These are phyloP conservation scores for Tholera decimalis DNA, from an alignment of 2,888 invertebrate species.

Conservation along the genomic window DNA sequence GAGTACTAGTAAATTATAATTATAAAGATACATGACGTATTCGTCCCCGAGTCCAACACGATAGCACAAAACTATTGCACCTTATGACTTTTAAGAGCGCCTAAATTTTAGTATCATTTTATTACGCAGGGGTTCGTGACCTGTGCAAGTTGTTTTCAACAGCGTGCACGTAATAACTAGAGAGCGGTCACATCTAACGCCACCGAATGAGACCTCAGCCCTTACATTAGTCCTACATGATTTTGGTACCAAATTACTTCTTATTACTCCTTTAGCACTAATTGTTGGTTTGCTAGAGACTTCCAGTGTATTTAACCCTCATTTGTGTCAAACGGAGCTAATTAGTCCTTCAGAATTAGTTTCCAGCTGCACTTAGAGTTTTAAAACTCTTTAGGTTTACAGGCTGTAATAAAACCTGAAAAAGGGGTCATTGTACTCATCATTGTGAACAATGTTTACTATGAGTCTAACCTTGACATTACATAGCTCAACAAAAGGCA, in stretches of 20 bases:
- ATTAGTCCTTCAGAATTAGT: background rate
- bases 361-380: background rate
- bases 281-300: constrained; percentile 6
- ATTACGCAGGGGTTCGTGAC: constrained; percentile 4
- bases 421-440: background rate
- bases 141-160: background rate
- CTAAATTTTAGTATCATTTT: background rate
- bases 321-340: constrained; percentile 9
- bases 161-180: background rate
- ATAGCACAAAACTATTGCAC: too few species aligned
- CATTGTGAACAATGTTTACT: background rate
- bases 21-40: too few species aligned
- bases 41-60: too few species aligned
- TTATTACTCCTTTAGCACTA: constrained; percentile 21
- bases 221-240: constrained; percentile 10
- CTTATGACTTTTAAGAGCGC: background rate
- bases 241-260: constrained; percentile 25
- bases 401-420: background rate
- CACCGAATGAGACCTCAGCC: constrained; percentile 1
- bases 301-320: constrained; percentile 21
- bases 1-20: too few species aligned
- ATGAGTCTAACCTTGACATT: background rate
- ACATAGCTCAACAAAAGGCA: background rate
- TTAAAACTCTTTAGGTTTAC: constrained; percentile 8
- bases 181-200: background rate